Evolutionary conservation across 2,113 vertebrate genomes (phyloP).

Genomic region (Camelus dromedarius): DNA sequence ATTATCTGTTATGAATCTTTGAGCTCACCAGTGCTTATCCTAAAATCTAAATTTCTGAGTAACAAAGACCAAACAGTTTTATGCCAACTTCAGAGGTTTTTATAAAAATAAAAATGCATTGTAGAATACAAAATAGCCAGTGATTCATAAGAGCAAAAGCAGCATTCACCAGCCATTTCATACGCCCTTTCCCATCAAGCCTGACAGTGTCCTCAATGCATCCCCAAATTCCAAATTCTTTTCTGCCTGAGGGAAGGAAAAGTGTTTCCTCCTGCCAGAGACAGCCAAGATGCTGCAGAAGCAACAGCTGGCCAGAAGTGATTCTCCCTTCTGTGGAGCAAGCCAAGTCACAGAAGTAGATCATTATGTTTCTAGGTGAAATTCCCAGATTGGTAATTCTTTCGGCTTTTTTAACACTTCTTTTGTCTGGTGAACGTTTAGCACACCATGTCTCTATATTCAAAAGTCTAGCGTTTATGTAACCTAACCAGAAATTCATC

Average conservation of each 20-base stretch:
- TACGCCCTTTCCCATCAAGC: background rate
- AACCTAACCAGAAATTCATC: background rate
- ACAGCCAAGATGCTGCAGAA: background rate
- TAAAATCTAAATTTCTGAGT: constrained; percentile 9
- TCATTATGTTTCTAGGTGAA: constrained; percentile 35
- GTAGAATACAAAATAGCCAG: background rate
- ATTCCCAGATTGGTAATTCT: constrained; percentile 46
- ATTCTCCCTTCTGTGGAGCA: constrained; percentile 52
- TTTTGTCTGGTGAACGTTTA: constrained; percentile 49
- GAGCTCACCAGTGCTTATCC: background rate
- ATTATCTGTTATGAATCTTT: background rate
- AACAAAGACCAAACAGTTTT: background rate
- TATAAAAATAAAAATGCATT: background rate
- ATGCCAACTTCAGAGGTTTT: background rate
- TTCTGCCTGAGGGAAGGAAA: constrained; percentile 34
- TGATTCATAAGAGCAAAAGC: background rate
- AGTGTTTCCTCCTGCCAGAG: constrained; percentile 13
- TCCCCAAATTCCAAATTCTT: constrained; percentile 35
- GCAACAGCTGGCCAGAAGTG: constrained; percentile 67
- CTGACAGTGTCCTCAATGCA: background rate
- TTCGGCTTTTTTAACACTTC: constrained; percentile 26
- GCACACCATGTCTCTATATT: background rate
- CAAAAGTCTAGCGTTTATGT: constrained; percentile 31
- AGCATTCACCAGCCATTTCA: background rate
- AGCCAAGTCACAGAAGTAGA: background rate